These are phyloP conservation scores for Anguilla rostrata DNA, from an alignment of 2,113 vertebrate species.

Conservation along the genomic window DNA sequence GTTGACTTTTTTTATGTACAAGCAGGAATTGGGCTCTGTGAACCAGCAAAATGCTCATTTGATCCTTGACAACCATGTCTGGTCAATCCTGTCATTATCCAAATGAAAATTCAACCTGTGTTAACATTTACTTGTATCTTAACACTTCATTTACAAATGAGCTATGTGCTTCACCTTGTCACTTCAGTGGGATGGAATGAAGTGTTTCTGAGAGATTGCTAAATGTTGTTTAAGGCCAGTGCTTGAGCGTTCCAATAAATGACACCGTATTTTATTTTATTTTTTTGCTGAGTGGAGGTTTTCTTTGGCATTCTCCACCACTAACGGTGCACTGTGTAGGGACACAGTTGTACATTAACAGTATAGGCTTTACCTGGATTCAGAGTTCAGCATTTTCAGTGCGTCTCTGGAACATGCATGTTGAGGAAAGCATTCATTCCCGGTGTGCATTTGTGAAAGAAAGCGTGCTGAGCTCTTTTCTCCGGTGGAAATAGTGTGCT, in stretches of 20 bases:
- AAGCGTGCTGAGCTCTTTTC: neutral
- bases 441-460: neutral
- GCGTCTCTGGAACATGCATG: neutral
- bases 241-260: neutral
- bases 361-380: neutral
- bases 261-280: neutral
- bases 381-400: constrained; percentile 13
- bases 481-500: neutral
- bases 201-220: constrained; percentile 18
- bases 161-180: neutral
- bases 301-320: neutral
- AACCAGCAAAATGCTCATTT: no score
- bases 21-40: neutral
- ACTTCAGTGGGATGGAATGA: neutral
- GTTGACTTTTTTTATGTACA: neutral
- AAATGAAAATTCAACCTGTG: neutral
- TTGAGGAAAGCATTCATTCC: neutral
- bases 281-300: constrained; percentile 1
- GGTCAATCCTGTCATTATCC: neutral
- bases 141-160: neutral
- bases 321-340: neutral
- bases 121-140: neutral
- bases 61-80: neutral
- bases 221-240: constrained; percentile 1
- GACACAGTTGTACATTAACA: neutral